Evolutionary conservation across 2,888 invertebrate species (phyloP).

Genomic region (Megaustenia siamemsis): DNA sequence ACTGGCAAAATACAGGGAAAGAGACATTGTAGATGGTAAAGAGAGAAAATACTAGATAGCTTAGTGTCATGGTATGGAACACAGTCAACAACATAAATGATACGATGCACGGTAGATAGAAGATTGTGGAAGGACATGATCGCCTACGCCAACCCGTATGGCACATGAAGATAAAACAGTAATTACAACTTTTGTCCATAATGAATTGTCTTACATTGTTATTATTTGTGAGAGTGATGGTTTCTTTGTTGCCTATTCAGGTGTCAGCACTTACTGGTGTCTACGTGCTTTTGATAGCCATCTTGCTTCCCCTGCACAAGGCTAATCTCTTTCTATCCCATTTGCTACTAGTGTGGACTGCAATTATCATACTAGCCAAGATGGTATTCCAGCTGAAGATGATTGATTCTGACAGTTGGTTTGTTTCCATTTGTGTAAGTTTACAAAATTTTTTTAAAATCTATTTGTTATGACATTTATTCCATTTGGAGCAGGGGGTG

Average conservation of each 20-base stretch:
- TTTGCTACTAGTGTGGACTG: constrained; percentile 82
- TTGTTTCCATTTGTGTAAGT: constrained; percentile 88
- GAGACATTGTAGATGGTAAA: too few species aligned
- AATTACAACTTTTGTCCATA: too few species aligned
- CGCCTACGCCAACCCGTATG: too few species aligned
- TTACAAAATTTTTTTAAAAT: background rate
- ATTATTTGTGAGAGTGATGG: background rate
- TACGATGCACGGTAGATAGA: too few species aligned
- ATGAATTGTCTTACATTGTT: background rate
- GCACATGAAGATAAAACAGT: too few species aligned
- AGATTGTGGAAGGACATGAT: too few species aligned
- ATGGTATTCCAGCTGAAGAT: constrained; percentile 98
- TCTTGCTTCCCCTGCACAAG: constrained; percentile 85
- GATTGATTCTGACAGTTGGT: constrained; percentile 87
- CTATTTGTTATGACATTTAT: too few species aligned
- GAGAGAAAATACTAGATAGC: too few species aligned
- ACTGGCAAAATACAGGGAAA: too few species aligned
- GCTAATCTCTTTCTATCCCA: constrained; percentile 82
- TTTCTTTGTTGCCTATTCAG: constrained; percentile 77
- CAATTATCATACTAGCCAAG: constrained; percentile 90
- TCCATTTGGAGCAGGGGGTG: too few species aligned
- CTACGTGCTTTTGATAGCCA: constrained; percentile 88
- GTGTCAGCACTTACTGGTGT: constrained; percentile 91
- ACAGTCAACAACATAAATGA: too few species aligned
- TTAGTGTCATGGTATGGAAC: too few species aligned